Percentiles rank a stretch among this genome's conserved stretches.
Evolutionary conservation across 1,140 invertebrate genomes (phyloP).

Genomic region (Papilio xuthus): DNA sequence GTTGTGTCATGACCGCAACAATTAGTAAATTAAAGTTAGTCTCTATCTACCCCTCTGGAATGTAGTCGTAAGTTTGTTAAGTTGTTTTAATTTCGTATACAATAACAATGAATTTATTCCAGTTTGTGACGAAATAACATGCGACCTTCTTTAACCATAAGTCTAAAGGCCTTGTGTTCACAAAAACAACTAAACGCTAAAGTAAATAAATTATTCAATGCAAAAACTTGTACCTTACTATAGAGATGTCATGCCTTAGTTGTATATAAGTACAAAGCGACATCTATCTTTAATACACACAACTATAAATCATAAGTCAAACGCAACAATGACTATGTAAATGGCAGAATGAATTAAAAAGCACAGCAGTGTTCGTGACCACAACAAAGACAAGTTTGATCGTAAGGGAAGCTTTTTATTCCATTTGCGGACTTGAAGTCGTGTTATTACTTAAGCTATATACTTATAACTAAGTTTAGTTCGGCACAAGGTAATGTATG

Average conservation of each 20-base stretch:
- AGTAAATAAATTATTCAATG: neutral
- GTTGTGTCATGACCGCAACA: too few species aligned
- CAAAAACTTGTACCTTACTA: slow-evolving; percentile 12
- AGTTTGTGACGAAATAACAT: too few species aligned
- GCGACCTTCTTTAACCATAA: neutral
- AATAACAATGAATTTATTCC: too few species aligned
- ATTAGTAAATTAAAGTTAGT: too few species aligned
- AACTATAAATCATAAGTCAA: slow-evolving; percentile 19
- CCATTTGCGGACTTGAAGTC: slow-evolving; percentile 5
- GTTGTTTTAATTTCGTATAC: too few species aligned
- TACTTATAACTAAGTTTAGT: neutral
- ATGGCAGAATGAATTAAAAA: neutral
- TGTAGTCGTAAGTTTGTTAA: too few species aligned
- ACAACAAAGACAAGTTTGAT: slow-evolving; percentile 24
- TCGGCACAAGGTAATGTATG: neutral
- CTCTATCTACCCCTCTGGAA: too few species aligned
- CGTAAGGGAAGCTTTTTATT: neutral
- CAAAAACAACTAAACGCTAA: neutral
- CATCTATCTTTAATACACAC: neutral
- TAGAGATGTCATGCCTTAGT: slow-evolving; percentile 15
- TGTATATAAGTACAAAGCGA: neutral
- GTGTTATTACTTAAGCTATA: slow-evolving; percentile 2
- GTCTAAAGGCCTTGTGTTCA: neutral
- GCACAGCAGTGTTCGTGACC: neutral
- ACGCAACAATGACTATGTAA: neutral